Evolutionary conservation across 2,797 vertebrate species (phyloP).

Genomic region (Pampus argenteus): DNA sequence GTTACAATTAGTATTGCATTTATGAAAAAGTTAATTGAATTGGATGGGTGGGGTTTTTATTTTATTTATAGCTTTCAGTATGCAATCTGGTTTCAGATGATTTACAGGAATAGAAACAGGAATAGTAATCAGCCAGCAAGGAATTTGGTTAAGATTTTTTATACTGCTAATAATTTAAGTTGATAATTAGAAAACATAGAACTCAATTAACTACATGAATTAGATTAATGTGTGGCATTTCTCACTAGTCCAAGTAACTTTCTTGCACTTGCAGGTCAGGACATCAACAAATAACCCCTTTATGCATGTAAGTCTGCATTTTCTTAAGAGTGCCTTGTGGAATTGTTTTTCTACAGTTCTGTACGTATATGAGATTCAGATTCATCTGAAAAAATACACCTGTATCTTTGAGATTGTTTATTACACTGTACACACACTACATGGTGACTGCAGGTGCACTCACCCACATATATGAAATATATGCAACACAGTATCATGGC

Average conservation of each 20-base stretch:
- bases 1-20: slow-evolving; percentile 1
- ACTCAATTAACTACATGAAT: not conserved
- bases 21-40: slow-evolving; percentile 23
- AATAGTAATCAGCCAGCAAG: not conserved
- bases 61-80: slow-evolving; percentile 12
- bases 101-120: slow-evolving; percentile 10
- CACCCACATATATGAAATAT: not conserved
- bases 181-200: slow-evolving; percentile 10
- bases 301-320: not conserved
- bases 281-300: not conserved
- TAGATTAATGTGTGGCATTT: not conserved
- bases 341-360: not conserved
- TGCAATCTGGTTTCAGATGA: slow-evolving; percentile 7
- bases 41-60: not conserved
- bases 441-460: not conserved
- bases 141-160: not conserved
- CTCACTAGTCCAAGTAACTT: not conserved
- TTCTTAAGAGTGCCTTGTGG: not conserved
- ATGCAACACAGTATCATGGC: too few relatives aligned
- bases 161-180: slow-evolving; percentile 10
- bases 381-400: not conserved
- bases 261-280: not conserved
- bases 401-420: not conserved
- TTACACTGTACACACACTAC: not conserved
- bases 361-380: not conserved